phyloP scores from a whole-genome alignment of 2,797 vertebrate species.

The Sebastes umbrosus region DNA sequence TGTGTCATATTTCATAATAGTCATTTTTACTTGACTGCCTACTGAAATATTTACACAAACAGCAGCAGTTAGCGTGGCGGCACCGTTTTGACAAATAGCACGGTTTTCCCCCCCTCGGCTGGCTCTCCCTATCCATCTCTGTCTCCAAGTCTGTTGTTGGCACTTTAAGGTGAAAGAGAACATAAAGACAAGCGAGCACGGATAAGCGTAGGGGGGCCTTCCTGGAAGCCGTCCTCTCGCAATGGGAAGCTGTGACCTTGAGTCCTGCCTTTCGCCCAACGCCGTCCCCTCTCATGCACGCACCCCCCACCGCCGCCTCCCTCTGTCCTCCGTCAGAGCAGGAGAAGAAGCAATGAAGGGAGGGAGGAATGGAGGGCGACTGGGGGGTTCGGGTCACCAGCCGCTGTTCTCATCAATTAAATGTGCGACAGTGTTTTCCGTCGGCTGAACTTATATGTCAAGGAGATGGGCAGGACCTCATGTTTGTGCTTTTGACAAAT shows the following conservation, averaged over 20 bases:
- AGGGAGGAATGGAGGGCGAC: background rate
- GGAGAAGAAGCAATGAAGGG: constrained; percentile 17
- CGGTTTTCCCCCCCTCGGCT: constrained; percentile 1
- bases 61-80: constrained; percentile 28
- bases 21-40: constrained; percentile 31
- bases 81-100: constrained; percentile 54
- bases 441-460: constrained; percentile 85
- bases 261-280: constrained; percentile 52
- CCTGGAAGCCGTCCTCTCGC: constrained; percentile 73
- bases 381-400: constrained; percentile 65
- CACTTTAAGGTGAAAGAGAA: constrained; percentile 75
- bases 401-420: constrained; percentile 84
- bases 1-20: constrained; percentile 16
- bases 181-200: constrained; percentile 70
- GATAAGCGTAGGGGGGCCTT: constrained; percentile 54
- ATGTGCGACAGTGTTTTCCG: constrained; percentile 80
- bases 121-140: constrained; percentile 53
- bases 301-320: constrained; percentile 21
- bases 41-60: constrained; percentile 48
- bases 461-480: constrained; percentile 88
- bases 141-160: constrained; percentile 39
- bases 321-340: constrained; percentile 42
- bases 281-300: constrained; percentile 28
- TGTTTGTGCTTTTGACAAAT: constrained; percentile 92
- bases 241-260: constrained; percentile 78